A percentile compares a stretch with the other conserved stretches of the same genome.
phyloP scores from a whole-genome alignment of 2,113 vertebrate genomes.

The Atlantisia rogersi region DNA sequence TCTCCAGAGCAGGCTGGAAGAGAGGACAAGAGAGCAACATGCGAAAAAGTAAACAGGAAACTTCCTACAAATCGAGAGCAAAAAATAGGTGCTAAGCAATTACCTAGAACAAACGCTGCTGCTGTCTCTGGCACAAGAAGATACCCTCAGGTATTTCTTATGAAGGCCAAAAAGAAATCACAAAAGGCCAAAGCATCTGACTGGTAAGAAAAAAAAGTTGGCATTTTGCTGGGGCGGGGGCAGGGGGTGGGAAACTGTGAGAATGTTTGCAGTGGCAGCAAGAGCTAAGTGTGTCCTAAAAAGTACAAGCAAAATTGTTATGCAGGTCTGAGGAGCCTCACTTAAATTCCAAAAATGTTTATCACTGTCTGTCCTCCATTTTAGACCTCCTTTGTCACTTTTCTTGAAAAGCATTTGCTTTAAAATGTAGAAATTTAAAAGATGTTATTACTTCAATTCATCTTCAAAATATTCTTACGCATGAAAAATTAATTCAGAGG shows the following conservation, averaged over 20 bases:
- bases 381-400: background rate
- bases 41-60: background rate
- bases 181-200: background rate
- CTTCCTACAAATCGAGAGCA: background rate
- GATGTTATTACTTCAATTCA: background rate
- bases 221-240: background rate
- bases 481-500: background rate
- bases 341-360: background rate
- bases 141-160: background rate
- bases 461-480: background rate
- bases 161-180: background rate
- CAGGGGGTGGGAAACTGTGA: background rate
- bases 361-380: background rate
- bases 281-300: background rate
- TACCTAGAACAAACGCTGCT: background rate
- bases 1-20: background rate
- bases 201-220: background rate
- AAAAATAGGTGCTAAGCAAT: background rate
- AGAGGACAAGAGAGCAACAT: background rate
- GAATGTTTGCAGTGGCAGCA: background rate
- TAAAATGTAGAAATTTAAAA: background rate
- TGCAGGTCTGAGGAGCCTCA: background rate
- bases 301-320: background rate
- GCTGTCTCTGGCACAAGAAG: background rate
- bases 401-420: background rate